These are phyloP conservation scores for Catharus ustulatus DNA, from an alignment of 2,797 vertebrate species.

Conservation along the genomic window DNA sequence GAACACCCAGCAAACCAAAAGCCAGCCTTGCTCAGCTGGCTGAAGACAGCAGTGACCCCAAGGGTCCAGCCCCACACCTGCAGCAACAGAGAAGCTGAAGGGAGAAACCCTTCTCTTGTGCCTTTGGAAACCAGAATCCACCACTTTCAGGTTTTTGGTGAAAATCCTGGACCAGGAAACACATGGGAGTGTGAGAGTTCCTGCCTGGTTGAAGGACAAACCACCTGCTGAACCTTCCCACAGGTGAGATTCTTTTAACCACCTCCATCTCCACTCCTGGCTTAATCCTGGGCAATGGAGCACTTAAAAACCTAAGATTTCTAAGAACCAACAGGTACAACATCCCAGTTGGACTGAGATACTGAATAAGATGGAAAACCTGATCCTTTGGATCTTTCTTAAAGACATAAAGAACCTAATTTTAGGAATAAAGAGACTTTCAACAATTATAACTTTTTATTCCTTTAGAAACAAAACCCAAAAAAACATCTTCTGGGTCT, in stretches of 20 bases:
- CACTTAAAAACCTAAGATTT: neutral
- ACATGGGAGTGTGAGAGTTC: accelerated
- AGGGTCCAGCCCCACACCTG: neutral
- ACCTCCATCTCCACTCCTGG: neutral
- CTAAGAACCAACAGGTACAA: neutral
- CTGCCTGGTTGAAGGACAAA: neutral
- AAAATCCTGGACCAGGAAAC: neutral
- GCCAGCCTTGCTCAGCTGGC: neutral
- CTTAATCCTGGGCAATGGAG: neutral
- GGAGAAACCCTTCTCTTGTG: neutral
- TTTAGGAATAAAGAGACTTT: neutral
- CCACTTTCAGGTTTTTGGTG: neutral
- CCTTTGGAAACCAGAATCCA: neutral
- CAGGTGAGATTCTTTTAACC: neutral
- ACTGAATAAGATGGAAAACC: neutral
- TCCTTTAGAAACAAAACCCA: neutral
- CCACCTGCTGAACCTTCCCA: neutral
- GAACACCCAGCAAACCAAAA: neutral
- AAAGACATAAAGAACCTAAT: neutral
- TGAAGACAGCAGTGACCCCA: neutral
- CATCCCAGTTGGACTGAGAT: neutral
- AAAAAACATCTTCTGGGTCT: neutral
- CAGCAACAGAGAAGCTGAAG: accelerated
- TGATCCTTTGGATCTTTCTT: neutral
- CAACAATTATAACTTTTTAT: neutral